These are phyloP conservation scores for Axinella damicornis DNA, from an alignment of 37 sponge, comb jelly and placozoan species.

Conservation along the genomic window DNA sequence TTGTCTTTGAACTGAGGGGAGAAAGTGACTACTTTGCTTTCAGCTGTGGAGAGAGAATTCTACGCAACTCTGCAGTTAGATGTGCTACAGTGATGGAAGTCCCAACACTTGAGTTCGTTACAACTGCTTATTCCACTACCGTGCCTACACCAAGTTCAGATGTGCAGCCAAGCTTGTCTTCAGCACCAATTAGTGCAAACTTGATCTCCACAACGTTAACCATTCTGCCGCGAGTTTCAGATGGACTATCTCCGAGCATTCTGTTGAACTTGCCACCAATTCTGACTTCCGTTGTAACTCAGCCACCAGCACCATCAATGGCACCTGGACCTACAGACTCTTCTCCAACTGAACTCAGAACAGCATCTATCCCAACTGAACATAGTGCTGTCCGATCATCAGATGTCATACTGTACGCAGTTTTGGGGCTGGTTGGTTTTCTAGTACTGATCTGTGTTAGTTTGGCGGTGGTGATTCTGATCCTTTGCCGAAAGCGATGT, in stretches of 20 bases:
- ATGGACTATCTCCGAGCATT: neutral
- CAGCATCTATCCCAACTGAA: too few relatives aligned
- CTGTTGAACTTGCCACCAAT: too few relatives aligned
- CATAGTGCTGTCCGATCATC: neutral
- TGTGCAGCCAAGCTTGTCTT: too few relatives aligned
- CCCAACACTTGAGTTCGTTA: neutral
- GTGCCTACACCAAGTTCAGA: neutral
- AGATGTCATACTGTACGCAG: constrained; percentile 11
- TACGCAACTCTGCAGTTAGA: neutral
- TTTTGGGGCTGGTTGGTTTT: constrained; percentile 15
- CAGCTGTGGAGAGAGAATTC: neutral
- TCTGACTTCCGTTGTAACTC: too few relatives aligned
- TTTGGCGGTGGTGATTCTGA: neutral
- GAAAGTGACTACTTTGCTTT: neutral
- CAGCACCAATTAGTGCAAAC: neutral
- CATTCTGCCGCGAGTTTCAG: neutral
- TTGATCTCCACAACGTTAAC: too few relatives aligned
- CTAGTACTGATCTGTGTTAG: neutral
- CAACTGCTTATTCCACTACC: neutral
- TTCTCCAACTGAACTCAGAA: too few relatives aligned
- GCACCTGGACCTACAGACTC: neutral
- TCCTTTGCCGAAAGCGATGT: constrained; percentile 15
- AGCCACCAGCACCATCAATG: too few relatives aligned
- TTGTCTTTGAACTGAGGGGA: neutral
- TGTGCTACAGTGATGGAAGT: constrained; percentile 7